These are phyloP conservation scores for Neostethus bicornis DNA, from an alignment of 2,797 vertebrate genomes.

Conservation along the genomic window DNA sequence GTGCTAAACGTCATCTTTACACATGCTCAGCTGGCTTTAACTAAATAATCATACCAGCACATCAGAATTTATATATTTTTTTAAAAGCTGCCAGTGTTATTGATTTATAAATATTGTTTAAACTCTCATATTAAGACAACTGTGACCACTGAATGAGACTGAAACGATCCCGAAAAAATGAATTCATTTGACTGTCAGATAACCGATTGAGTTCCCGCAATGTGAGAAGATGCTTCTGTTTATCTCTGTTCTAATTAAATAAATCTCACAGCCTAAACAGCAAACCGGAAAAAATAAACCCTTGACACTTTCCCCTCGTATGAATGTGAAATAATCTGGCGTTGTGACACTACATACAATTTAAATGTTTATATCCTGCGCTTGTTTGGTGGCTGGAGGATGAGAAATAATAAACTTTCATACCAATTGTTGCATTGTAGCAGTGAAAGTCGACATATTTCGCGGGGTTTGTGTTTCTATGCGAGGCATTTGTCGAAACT, in stretches of 20 bases:
- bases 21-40: constrained; percentile 25
- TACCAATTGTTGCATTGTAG: constrained; percentile 19
- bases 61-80: constrained; percentile 15
- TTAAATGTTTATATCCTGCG: constrained; percentile 25
- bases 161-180: constrained; percentile 11
- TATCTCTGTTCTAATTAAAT: neutral
- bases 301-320: neutral
- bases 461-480: too few relatives aligned
- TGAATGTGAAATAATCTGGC: constrained; percentile 13
- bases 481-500: too few relatives aligned
- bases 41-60: constrained; percentile 35
- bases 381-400: constrained; percentile 17
- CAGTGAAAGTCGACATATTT: constrained; percentile 20
- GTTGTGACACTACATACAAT: constrained; percentile 8
- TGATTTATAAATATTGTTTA: constrained; percentile 20
- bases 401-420: constrained; percentile 45
- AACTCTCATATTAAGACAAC: constrained; percentile 5
- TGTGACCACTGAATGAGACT: constrained; percentile 20
- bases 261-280: neutral
- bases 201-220: constrained; percentile 6
- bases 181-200: constrained; percentile 2
- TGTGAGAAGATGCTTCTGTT: neutral
- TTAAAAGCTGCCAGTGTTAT: constrained; percentile 16
- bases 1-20: constrained; percentile 38
- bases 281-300: neutral